These are phyloP conservation scores for Pontoporia blainvillei DNA, from an alignment of 2,113 vertebrate genomes.

Conservation along the genomic window DNA sequence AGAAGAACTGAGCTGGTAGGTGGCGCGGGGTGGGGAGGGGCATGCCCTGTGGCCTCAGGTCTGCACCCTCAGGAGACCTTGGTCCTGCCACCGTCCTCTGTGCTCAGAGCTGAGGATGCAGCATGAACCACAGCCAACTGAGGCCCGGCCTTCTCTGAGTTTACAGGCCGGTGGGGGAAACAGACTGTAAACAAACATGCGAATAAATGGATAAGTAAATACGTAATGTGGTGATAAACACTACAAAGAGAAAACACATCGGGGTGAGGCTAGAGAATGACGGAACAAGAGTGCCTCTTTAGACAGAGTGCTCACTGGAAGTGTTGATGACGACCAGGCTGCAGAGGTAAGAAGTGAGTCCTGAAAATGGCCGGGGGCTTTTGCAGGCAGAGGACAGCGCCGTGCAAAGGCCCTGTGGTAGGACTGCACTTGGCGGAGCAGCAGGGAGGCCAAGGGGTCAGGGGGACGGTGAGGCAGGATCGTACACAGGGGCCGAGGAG, in stretches of 20 bases:
- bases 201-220: background rate
- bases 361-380: background rate
- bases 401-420: background rate
- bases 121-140: background rate
- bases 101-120: background rate
- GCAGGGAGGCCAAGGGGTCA: background rate
- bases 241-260: accelerated
- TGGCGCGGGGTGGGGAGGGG: too few species aligned
- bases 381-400: background rate
- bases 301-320: background rate
- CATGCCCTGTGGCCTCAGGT: background rate
- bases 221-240: background rate
- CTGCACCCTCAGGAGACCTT: background rate
- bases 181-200: background rate
- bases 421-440: background rate
- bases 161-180: background rate
- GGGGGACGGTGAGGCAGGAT: background rate
- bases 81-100: background rate
- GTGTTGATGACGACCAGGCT: background rate
- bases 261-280: background rate
- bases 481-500: background rate
- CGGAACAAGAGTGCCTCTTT: background rate
- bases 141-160: background rate
- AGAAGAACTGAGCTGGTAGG: background rate
- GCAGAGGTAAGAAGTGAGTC: too few species aligned